Evolutionary conservation across 2,797 vertebrate species (phyloP).

Genomic region (Catharus ustulatus): DNA sequence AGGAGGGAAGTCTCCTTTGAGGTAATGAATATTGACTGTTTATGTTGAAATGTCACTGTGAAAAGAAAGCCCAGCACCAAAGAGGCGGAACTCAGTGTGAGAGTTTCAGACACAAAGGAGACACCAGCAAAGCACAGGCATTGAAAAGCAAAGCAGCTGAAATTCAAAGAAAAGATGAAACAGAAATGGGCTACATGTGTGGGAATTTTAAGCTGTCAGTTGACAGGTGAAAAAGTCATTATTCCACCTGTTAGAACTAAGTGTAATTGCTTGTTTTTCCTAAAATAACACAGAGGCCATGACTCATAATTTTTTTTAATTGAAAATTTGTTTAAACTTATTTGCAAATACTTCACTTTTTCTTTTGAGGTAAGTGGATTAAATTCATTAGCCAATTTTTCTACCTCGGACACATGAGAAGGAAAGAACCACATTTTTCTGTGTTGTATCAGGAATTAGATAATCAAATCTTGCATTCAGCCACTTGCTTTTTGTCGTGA

Average conservation of each 20-base stretch:
- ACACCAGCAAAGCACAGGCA: conserved; percentile 83
- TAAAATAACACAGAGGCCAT: conserved; percentile 32
- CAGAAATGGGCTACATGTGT: conserved; percentile 77
- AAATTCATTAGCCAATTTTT: conserved; percentile 33
- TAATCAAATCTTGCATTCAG: conserved; percentile 1
- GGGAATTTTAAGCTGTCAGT: conserved; percentile 79
- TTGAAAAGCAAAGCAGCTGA: conserved; percentile 81
- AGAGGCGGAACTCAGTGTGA: conserved; percentile 88
- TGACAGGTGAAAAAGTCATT: conserved; percentile 79
- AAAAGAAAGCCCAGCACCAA: conserved; percentile 89
- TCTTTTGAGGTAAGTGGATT: conserved; percentile 36
- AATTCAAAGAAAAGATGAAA: conserved; percentile 78
- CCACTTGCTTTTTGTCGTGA: not conserved
- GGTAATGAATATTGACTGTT: conserved; percentile 94
- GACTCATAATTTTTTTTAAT: conserved; percentile 60
- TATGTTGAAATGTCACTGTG: conserved; percentile 92
- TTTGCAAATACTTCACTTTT: conserved; percentile 44
- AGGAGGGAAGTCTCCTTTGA: conserved; percentile 91
- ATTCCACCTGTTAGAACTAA: conserved; percentile 75
- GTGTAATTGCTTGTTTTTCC: conserved; percentile 66
- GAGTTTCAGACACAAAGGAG: conserved; percentile 89
- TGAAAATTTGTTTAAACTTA: conserved; percentile 51
- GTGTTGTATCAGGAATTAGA: not conserved
- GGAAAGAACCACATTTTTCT: not conserved
- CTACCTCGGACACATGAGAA: not conserved